phyloP scores from a whole-genome alignment of 2,113 vertebrate genomes.

The Callorhinus ursinus region DNA sequence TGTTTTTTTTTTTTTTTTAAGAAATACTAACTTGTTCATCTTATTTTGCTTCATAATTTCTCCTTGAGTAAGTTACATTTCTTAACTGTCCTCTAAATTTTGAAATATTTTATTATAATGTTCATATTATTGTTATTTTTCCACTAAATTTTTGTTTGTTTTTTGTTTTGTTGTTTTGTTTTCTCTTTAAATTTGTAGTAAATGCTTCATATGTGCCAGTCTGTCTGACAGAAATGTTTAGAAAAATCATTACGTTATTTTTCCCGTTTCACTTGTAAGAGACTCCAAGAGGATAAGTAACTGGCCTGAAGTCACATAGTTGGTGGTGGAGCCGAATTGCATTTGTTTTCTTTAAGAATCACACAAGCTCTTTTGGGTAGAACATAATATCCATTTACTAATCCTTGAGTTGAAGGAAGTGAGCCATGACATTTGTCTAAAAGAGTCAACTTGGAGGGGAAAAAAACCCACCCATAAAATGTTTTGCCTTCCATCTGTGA shows the following conservation, averaged over 20 bases:
- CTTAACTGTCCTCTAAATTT: conserved; percentile 29
- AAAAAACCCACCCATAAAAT: background rate
- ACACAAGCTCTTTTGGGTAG: background rate
- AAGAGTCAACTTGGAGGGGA: background rate
- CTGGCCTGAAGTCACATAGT: background rate
- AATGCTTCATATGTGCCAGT: background rate
- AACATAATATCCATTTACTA: background rate
- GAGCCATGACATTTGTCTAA: background rate
- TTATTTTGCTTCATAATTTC: conserved; percentile 2
- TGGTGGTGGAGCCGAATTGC: background rate
- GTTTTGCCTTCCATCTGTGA: conserved; percentile 14
- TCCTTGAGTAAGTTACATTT: background rate
- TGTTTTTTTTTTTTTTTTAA: background rate
- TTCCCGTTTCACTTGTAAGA: background rate
- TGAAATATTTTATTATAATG: background rate
- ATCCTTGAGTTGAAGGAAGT: background rate
- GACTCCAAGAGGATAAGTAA: background rate
- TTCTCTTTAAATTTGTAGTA: background rate
- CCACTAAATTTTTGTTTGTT: background rate
- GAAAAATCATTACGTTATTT: background rate
- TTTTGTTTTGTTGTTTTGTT: background rate
- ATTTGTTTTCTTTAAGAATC: background rate
- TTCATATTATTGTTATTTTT: background rate
- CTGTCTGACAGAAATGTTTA: background rate
- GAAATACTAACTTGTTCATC: background rate